phyloP scores from a whole-genome alignment of 2,888 invertebrate species.

The Eristalinus aeneus region DNA sequence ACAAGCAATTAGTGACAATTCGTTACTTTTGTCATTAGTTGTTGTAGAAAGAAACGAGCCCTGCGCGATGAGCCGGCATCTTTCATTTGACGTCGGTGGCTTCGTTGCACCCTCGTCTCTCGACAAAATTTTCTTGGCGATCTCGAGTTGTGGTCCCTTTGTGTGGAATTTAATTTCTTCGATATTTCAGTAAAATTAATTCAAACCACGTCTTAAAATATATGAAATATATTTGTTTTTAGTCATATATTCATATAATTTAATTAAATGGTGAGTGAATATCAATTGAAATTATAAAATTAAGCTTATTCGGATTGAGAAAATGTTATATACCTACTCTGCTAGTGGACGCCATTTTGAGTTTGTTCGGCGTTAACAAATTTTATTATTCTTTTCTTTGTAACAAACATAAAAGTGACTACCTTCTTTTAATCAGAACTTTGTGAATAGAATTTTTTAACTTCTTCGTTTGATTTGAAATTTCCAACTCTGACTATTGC shows the following conservation, averaged over 20 bases:
- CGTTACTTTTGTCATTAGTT: slow-evolving; percentile 13
- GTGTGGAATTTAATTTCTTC: not conserved
- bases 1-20: not conserved
- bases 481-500: not conserved
- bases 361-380: not conserved
- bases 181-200: slow-evolving; percentile 6
- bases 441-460: not conserved
- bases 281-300: not conserved
- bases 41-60: slow-evolving; percentile 11
- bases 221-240: slow-evolving; percentile 49
- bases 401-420: not conserved
- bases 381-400: not conserved
- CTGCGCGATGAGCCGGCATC: slow-evolving; percentile 62
- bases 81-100: slow-evolving; percentile 27
- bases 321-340: not conserved
- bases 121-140: slow-evolving; percentile 23
- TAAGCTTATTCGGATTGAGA: not conserved
- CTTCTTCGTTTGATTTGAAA: not conserved
- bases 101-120: slow-evolving; percentile 24
- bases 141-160: slow-evolving; percentile 1
- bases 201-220: slow-evolving; percentile 8
- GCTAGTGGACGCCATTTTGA: slow-evolving; percentile 52
- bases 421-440: not conserved
- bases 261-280: slow-evolving; percentile 65
- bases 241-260: slow-evolving; percentile 37